phyloP scores from a whole-genome alignment of 2,113 vertebrate species.

The Amia ocellicauda region DNA sequence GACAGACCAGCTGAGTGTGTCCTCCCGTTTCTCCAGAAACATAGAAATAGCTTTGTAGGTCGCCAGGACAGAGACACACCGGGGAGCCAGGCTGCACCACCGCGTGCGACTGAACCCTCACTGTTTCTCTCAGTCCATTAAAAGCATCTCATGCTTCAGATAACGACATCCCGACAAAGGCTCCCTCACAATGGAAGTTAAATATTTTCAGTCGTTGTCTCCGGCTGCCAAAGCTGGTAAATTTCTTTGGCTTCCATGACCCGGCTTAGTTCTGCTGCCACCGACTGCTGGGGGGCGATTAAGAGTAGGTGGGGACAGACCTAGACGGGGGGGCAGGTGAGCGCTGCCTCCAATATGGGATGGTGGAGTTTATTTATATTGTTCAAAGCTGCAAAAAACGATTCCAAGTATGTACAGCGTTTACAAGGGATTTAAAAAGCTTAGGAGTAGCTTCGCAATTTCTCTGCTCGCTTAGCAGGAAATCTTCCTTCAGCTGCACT shows the following conservation, averaged over 20 bases:
- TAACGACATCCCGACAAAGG: too few relatives aligned
- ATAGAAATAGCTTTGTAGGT: too few relatives aligned
- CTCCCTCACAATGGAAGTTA: too few relatives aligned
- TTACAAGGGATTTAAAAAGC: constrained; percentile 39
- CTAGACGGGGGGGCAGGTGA: background rate
- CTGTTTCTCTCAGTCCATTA: too few relatives aligned
- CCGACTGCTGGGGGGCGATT: constrained; percentile 13
- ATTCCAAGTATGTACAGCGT: constrained; percentile 35
- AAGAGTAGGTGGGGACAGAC: background rate
- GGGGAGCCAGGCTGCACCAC: too few relatives aligned
- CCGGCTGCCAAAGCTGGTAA: constrained; percentile 16
- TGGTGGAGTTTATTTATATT: background rate
- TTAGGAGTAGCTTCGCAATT: constrained; percentile 40
- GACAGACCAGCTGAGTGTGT: too few relatives aligned
- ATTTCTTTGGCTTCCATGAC: constrained; percentile 16
- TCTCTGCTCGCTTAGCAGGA: constrained; percentile 21
- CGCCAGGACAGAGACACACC: too few relatives aligned
- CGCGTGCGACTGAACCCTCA: too few relatives aligned
- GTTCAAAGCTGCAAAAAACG: constrained; percentile 1
- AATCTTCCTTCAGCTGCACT: background rate
- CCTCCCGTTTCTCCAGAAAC: too few relatives aligned
- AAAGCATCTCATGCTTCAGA: too few relatives aligned
- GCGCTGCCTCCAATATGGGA: background rate
- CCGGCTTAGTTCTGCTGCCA: constrained; percentile 9
- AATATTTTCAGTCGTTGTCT: background rate